phyloP scores from a whole-genome alignment of 1,140 invertebrate species.

The Stegodyphus dumicola region DNA sequence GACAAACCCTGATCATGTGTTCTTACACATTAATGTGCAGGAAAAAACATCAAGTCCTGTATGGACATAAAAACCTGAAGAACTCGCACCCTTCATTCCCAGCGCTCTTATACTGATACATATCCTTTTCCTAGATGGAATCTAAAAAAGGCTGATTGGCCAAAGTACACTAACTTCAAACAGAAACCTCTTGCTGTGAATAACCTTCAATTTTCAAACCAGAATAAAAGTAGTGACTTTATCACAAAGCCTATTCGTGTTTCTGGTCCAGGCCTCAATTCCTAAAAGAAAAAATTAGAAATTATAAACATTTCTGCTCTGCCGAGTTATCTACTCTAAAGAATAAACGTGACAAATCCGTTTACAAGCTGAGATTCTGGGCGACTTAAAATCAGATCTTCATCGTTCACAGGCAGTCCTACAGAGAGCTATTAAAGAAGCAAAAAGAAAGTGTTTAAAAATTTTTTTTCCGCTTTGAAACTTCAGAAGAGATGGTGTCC shows the following conservation, averaged over 20 bases:
- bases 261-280: slow-evolving; percentile 15
- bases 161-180: not conserved
- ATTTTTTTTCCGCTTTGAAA: not conserved
- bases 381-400: not conserved
- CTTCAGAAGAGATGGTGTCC: not conserved
- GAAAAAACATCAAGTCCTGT: slow-evolving; percentile 16
- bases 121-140: slow-evolving; percentile 10
- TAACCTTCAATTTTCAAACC: not conserved
- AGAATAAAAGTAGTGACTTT: not conserved
- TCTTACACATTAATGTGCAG: not conserved
- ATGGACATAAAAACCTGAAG: slow-evolving; percentile 15
- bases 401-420: not conserved
- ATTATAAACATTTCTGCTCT: not conserved
- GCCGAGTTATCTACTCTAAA: not conserved
- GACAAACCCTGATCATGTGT: not conserved
- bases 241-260: not conserved
- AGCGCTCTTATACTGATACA: not conserved
- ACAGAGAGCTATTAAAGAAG: not conserved
- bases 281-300: slow-evolving; percentile 16
- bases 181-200: not conserved
- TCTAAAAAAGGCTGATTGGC: slow-evolving; percentile 18
- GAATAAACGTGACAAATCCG: not conserved
- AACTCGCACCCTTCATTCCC: not conserved
- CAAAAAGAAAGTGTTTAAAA: slow-evolving; percentile 25
- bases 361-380: not conserved